Base-by-base conservation (phyloP, 2,113 vertebrate species). In the Calidris pugnax region DNA sequence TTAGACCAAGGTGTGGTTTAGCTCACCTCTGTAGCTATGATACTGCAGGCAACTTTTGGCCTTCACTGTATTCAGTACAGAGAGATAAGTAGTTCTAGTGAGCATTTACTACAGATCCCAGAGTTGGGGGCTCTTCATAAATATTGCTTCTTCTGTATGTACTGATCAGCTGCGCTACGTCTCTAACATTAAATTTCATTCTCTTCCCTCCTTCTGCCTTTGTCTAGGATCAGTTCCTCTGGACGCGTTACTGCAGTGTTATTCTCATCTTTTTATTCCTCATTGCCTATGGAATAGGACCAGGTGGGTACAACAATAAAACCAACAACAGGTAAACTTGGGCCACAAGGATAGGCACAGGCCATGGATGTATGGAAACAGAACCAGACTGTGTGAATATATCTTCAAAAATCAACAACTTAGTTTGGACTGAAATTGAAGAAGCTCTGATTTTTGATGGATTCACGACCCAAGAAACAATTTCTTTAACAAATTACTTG, bases 161-260 rank as follows among this genome's bases (percentile, higher is more conserved):
- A 72, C 68, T 27, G 32, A 86, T 90, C 72, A 89, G 55, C 41
- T 15, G 6, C 30, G 30, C 13, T 53, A 62, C 26, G 69, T 30
- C 48, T 68, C 8, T 32, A 47, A 41, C 30, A 81, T 62, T 47
- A 56, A 57, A 63, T 76, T 60, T 63, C 14, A 10, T 64, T 37
- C 43, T 85, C 37, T 41, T 85, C 17, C n/a, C 39, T 84, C 32
- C 48, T 67, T 85, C 80, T 0, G 0, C 43, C 56, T 89, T 79
- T 82, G 64, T 71, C 8, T 82, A 99, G 98, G 85, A 57, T 39
- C 67, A 39, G 5, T 79, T 98, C 55, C 86, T 92, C 32, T 99
- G 98, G 98, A 93, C 98, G 97, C 97, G 96, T 8, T 98, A 98
- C 89, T 98, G 98, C 97, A 98, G 98, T 96, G 98, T 98, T 87